These are phyloP conservation scores for Brenthis ino DNA, from an alignment of 2,888 invertebrate genomes.

Conservation along the genomic window DNA sequence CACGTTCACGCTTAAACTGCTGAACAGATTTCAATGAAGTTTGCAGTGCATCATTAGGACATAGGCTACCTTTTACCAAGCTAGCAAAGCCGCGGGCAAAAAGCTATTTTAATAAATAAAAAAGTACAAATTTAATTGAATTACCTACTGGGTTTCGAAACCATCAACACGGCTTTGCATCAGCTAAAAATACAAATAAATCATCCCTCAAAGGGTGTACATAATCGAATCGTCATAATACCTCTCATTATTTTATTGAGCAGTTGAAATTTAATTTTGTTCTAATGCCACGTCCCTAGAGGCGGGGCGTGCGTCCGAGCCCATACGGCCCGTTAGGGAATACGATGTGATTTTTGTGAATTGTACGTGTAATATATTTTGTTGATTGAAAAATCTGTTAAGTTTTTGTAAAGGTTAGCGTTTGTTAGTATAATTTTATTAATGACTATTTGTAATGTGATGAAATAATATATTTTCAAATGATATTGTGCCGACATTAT, in stretches of 20 bases:
- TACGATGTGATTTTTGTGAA: conserved; percentile 48
- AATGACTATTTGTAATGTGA: neutral
- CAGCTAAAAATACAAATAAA: conserved; percentile 32
- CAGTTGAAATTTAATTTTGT: conserved; percentile 65
- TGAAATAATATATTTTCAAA: neutral
- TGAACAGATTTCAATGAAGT: too few species aligned
- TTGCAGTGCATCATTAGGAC: too few species aligned
- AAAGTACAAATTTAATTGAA: too few species aligned
- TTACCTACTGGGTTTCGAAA: neutral
- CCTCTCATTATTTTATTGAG: conserved; percentile 70
- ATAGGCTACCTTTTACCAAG: too few species aligned
- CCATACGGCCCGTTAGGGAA: conserved; percentile 59
- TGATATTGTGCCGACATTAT: too few species aligned
- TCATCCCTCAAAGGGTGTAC: conserved; percentile 47
- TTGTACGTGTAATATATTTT: conserved; percentile 6
- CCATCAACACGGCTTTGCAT: neutral
- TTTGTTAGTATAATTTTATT: neutral
- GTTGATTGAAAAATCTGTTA: conserved; percentile 21
- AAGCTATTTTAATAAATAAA: too few species aligned
- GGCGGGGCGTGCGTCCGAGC: conserved; percentile 47
- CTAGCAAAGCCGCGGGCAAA: too few species aligned
- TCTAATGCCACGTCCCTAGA: conserved; percentile 59
- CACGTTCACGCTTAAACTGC: too few species aligned
- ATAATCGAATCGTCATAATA: conserved; percentile 69
- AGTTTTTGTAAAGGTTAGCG: neutral